Base-by-base conservation (phyloP, 2,888 invertebrate genomes). In the Dermolepida albohirtum region DNA sequence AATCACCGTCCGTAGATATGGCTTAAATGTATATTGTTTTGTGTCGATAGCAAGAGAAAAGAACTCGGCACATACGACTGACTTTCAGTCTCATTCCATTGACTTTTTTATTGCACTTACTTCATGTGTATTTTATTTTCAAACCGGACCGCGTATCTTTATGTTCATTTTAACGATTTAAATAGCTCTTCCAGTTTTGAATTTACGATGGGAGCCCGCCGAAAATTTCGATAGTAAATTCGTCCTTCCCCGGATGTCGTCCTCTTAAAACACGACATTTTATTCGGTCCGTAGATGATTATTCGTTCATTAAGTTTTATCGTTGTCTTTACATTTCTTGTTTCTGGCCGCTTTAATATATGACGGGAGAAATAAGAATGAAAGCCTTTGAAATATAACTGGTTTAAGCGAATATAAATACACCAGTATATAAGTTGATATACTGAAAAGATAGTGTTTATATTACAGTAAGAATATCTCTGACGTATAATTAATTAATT, bases 21-120 rank as follows among this genome's bases (percentile, higher is more conserved):
- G 6, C 27, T n/a, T 17, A 51, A n/a, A n/a, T 27, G 17, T 22
- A 5, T 14, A 50, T n/a, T 12, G 43, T 39, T 14, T 5, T 50
- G 10, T n/a, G 41, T 39, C 40, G 39, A 14, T 27, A 11, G 29
- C n/a, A 16, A 10, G 2, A 34, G 12, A 49, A 63, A 51, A 41
- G 12, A 40, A 64, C 51, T 41, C 12, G 43, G 29, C 6, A 29
- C 6, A 29, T 29, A 29, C 29, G 55, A 34, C 40, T 66, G 43
- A 57, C 49, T 55, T 66, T 66, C 55, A 57, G 66, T 66, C 50
- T 39, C 39, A 12, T 29, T 47, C 47, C 27, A 59, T 40, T 44
- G 66, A 66, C 57, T 34, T 34, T 66, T 66, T 66, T 66, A 66
- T 57, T 55, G 57, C 66, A 34, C 6, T 49, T 34, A 66, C 39